These are phyloP conservation scores for Cololabis saira DNA, from an alignment of 2,113 vertebrate genomes.

Conservation along the genomic window DNA sequence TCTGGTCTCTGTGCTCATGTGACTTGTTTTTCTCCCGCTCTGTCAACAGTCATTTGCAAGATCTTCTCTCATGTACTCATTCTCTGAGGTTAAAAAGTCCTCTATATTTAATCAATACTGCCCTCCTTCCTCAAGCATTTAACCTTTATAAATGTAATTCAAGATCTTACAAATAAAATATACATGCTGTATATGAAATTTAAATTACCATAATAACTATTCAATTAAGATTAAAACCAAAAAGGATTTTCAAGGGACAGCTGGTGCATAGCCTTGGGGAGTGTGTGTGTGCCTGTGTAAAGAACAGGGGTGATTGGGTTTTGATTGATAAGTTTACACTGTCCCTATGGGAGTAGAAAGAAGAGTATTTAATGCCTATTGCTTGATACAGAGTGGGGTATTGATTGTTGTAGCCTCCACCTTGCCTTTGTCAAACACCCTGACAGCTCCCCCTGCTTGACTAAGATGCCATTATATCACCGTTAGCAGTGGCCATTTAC, in stretches of 20 bases:
- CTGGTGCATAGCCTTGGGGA: conserved; percentile 32
- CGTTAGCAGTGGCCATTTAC: conserved; percentile 39
- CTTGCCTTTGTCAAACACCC: conserved; percentile 64
- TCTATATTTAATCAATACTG: conserved; percentile 30
- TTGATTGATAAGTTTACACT: conserved; percentile 71
- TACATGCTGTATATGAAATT: not conserved
- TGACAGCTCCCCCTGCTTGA: conserved; percentile 58
- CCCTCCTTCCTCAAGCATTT: not conserved
- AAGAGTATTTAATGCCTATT: conserved; percentile 69
- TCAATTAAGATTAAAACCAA: conserved; percentile 1
- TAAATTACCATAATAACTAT: conserved; percentile 13
- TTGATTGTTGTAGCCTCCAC: conserved; percentile 64
- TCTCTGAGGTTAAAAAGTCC: conserved; percentile 38
- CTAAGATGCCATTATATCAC: conserved; percentile 56
- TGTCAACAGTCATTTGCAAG: conserved; percentile 77
- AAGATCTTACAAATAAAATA: conserved; percentile 8
- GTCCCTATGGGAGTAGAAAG: conserved; percentile 55
- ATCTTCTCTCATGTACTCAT: conserved; percentile 67
- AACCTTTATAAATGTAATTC: conserved; percentile 28
- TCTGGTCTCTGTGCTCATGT: conserved; percentile 63
- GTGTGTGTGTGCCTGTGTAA: conserved; percentile 1
- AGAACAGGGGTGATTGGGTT: conserved; percentile 56
- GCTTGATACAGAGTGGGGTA: conserved; percentile 68
- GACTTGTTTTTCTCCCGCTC: conserved; percentile 71
- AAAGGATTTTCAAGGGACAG: conserved; percentile 16